Base-by-base conservation (phyloP, 2,113 vertebrate species). In the Craseonycteris thonglongyai region DNA sequence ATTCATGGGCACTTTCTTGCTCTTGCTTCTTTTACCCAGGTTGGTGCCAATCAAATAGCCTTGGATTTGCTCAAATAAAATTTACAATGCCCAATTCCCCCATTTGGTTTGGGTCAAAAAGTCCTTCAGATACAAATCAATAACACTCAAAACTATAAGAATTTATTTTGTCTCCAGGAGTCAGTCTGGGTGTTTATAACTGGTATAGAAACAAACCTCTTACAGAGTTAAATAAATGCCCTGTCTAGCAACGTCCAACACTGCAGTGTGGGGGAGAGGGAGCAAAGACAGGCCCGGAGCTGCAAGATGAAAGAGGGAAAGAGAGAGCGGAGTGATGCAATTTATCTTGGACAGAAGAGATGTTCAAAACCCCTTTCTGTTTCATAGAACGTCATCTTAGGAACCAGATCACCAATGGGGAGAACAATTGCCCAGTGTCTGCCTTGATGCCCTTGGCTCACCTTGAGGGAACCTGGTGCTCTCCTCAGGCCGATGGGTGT, bases 11-110 rank as follows among this genome's bases (percentile, higher is more conserved):
- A 66, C 49, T 71, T 87, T 63, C 79, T 83, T 75, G 12, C 19
- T 85, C 69, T 90, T 40, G 58, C 38, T 90, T 6, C 24, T 76
- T 91, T 63, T 71, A 75, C 72, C 12, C 56, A 63, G 35, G 30
- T 13, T 42, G 5, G 56, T 61, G 61, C 35, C 58, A 81, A 74
- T 42, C 40, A 94, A 72, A 87, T 49, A 66, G 6, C 30, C n/a
- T 40, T 65, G n/a, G 40, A 61, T 69, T 80, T 93, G 56, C 81
- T 86, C 65, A 95, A 79, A 90, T 91, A 93, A 94, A 69, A 87
- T 71, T 61, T 75, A 49, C 28, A 90, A 24, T 49, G 15, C 26
- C 26, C 61, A 80, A 88, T 47, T 69, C 11, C 4, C 2, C 42
- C 47, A 22, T 35, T 14, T 79, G 42, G 33, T 80, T 86, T 93